Percentiles rank a stretch among this genome's conserved stretches.
Conservation (phyloP, 2,888 invertebrate genomes). For the Trichogramma dendrolimi region DNA sequence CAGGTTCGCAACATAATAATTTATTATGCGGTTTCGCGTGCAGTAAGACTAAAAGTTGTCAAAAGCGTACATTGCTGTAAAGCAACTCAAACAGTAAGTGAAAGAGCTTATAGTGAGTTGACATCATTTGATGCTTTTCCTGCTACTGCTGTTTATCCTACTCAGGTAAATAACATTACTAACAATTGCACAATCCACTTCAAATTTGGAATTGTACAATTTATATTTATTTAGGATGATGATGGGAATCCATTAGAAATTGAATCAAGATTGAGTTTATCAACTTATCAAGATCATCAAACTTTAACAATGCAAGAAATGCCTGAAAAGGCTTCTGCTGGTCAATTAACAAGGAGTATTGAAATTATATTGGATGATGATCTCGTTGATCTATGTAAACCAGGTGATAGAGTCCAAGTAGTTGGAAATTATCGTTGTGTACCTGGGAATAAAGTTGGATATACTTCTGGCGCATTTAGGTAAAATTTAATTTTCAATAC, state of each 20-base stretch:
- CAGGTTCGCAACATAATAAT: not conserved
- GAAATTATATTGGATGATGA: conserved; percentile 96
- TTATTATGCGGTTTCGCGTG: conserved; percentile 62
- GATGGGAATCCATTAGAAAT: conserved; percentile 96
- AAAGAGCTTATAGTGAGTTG: conserved; percentile 90
- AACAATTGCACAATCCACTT: not conserved
- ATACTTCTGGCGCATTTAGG: conserved; percentile 83
- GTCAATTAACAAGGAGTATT: conserved; percentile 90
- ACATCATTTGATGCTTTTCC: conserved; percentile 93
- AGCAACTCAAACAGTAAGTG: conserved; percentile 84
- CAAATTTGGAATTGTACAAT: not conserved
- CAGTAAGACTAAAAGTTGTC: conserved; percentile 88
- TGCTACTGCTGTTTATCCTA: conserved; percentile 81
- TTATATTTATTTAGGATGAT: conserved; percentile 68
- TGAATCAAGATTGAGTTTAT: conserved; percentile 87
- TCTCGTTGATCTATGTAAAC: conserved; percentile 89
- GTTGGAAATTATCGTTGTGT: conserved; percentile 92
- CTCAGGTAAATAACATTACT: conserved; percentile 61
- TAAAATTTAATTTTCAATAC: conserved; percentile 69
- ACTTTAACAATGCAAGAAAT: conserved; percentile 96
- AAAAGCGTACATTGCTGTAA: conserved; percentile 96
- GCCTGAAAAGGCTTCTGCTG: conserved; percentile 97
- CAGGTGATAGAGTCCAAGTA: conserved; percentile 92
- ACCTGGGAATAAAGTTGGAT: conserved; percentile 88
- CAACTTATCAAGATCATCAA: conserved; percentile 95